Evolutionary conservation across 1,140 invertebrate genomes (phyloP).

Genomic region (Diachasma alloeum): DNA sequence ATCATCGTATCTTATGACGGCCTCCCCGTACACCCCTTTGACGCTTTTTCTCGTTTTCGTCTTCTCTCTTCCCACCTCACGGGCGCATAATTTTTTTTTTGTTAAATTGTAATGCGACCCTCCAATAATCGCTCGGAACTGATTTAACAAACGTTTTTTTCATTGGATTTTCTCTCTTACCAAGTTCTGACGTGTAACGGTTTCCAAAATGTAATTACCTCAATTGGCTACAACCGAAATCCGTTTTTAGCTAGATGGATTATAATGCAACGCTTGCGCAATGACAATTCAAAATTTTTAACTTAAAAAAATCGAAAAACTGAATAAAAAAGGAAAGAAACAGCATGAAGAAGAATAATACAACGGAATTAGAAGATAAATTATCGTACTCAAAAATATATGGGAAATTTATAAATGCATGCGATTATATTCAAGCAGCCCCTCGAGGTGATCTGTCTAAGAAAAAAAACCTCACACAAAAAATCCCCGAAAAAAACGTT

Average conservation of each 20-base stretch:
- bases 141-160: constrained; percentile 43
- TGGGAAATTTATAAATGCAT: constrained; percentile 34
- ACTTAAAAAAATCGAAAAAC: background rate
- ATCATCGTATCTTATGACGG: constrained; percentile 55
- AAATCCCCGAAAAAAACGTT: constrained; percentile 18
- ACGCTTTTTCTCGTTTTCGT: constrained; percentile 15
- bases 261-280: background rate
- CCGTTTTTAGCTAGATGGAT: constrained; percentile 28
- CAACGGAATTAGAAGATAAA: background rate
- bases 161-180: constrained; percentile 12
- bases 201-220: constrained; percentile 53
- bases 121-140: constrained; percentile 45
- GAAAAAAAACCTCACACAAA: constrained; percentile 1
- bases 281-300: constrained; percentile 9
- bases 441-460: constrained; percentile 1
- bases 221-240: constrained; percentile 36
- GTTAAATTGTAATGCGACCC: constrained; percentile 28
- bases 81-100: constrained; percentile 17
- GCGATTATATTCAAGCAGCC: background rate
- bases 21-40: constrained; percentile 56
- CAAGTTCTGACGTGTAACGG: constrained; percentile 39
- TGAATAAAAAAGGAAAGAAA: background rate
- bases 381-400: background rate
- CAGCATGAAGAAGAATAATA: background rate
- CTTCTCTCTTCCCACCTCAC: background rate